Evolutionary conservation across 2,888 invertebrate species (phyloP).

Genomic region (Epirrhoe alternata): DNA sequence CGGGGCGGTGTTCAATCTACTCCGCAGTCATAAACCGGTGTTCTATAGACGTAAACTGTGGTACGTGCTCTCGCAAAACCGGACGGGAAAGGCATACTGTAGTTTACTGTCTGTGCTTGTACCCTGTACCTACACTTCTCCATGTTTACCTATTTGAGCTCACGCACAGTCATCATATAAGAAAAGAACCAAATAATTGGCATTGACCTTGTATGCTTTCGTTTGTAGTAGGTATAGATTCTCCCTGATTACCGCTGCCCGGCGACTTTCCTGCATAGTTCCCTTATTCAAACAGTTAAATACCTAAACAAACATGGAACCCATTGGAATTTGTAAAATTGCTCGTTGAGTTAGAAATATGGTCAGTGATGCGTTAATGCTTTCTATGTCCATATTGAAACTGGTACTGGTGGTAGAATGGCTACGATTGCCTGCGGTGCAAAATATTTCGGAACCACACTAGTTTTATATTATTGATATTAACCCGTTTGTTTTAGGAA

Average conservation of each 20-base stretch:
- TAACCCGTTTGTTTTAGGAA: background rate
- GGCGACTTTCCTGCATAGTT: conserved; percentile 1
- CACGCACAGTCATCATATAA: background rate
- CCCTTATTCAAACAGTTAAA: conserved; percentile 9
- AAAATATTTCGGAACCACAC: conserved; percentile 28
- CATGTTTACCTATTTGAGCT: conserved; percentile 3
- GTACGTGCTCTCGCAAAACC: conserved; percentile 53
- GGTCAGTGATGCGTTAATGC: conserved; percentile 52
- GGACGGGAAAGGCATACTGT: conserved; percentile 33
- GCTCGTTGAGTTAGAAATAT: conserved; percentile 59
- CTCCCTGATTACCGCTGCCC: background rate
- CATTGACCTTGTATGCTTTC: background rate
- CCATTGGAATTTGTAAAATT: conserved; percentile 53
- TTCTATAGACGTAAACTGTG: conserved; percentile 63
- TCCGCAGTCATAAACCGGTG: conserved; percentile 66
- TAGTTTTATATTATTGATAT: background rate
- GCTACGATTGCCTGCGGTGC: conserved; percentile 19
- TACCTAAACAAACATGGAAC: conserved; percentile 41
- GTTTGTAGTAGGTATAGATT: background rate
- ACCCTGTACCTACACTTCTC: conserved; percentile 2
- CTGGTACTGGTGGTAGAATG: conserved; percentile 35
- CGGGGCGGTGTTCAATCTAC: conserved; percentile 67
- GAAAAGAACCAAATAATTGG: background rate
- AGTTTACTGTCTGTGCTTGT: conserved; percentile 37
- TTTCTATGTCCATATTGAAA: conserved; percentile 45